Base-by-base conservation (phyloP, 1,140 invertebrate genomes). In the Drosophila leontia region DNA sequence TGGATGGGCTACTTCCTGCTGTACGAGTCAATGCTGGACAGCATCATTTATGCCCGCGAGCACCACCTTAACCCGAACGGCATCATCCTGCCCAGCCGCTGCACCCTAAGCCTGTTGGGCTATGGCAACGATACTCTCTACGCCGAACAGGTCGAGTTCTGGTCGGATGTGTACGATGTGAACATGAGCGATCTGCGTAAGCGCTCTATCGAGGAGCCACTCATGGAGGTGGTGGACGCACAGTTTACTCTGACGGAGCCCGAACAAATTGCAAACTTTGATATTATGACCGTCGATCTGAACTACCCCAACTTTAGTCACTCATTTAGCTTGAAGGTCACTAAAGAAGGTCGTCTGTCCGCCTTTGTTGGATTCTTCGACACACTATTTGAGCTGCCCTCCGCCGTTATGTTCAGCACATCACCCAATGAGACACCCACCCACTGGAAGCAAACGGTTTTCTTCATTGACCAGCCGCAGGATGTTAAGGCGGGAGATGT, bases 1-100 rank as follows among this genome's bases (percentile, higher is more conserved):
- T 99, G 99, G 99, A 99, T 99, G 99, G 99, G 99, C 6, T 99
- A 99, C 94, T 99, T 99, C 93, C 94, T 99, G 47, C 94, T 99
- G 8, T 99, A 99, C 91, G 99, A 99, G 94, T 98, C 98, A 23
- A 99, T 99, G 99, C 93, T 99, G 37, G 98, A 99, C 91, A 97
- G 96, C 92, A 95, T 98, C 23, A 94, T 99, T 37, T 96, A 96
- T 93, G 99, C 98, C 3, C 95, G 99, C 91, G 97, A 99, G 87
- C 95, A 96, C 76, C 98, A 96, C 94, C 94, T 99, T 17, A 96
- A 94, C 60, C 76, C 93, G 26, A 81, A 95, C 57, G 95, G 96
- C 5, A 82, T 95, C 39, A 94, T 99, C 56, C 94, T 99, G 62
- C 98, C 98, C 17, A 98, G 98, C 94, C 95, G 95, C 82, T 99